These are phyloP conservation scores for Zaprionus ghesquierei DNA, from an alignment of 1,140 invertebrate genomes.

Conservation along the genomic window DNA sequence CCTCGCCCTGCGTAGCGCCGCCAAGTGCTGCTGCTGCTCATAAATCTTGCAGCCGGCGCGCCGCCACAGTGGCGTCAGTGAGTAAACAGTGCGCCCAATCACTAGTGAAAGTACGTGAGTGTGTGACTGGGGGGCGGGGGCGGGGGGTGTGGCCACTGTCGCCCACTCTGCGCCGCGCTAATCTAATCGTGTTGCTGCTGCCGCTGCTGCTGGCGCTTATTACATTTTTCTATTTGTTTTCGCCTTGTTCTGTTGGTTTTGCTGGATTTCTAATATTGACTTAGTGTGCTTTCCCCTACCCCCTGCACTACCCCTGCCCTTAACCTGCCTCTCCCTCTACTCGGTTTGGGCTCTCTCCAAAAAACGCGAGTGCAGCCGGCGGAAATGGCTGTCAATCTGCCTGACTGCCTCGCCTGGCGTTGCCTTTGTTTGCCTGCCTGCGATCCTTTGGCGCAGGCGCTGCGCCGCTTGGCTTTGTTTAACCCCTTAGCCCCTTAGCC, in stretches of 20 bases:
- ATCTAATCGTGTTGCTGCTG: constrained; percentile 53
- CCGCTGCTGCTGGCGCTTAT: constrained; percentile 63
- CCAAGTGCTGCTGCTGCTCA: constrained; percentile 64
- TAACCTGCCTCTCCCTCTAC: background rate
- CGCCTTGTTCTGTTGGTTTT: constrained; percentile 44
- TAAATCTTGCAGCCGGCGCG: constrained; percentile 76
- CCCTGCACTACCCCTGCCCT: background rate
- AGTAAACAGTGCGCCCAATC: constrained; percentile 57
- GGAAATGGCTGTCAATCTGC: constrained; percentile 63
- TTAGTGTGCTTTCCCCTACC: constrained; percentile 18
- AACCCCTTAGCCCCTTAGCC: too few relatives aligned
- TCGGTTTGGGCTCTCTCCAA: background rate
- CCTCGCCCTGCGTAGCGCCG: constrained; percentile 60
- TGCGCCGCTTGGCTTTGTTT: constrained; percentile 36
- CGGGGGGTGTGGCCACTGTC: constrained; percentile 8
- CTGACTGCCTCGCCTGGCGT: constrained; percentile 24
- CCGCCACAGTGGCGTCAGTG: constrained; percentile 82
- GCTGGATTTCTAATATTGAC: constrained; percentile 48
- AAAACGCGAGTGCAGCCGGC: constrained; percentile 7
- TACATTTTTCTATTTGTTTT: constrained; percentile 72
- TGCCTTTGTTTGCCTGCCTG: constrained; percentile 47
- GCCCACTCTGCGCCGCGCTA: constrained; percentile 22
- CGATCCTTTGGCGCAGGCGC: constrained; percentile 45
- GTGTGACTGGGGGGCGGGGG: too few relatives aligned
- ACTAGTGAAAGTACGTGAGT: constrained; percentile 9